Conservation (phyloP, 2,113 vertebrate genomes). For the Sylvia atricapilla region DNA sequence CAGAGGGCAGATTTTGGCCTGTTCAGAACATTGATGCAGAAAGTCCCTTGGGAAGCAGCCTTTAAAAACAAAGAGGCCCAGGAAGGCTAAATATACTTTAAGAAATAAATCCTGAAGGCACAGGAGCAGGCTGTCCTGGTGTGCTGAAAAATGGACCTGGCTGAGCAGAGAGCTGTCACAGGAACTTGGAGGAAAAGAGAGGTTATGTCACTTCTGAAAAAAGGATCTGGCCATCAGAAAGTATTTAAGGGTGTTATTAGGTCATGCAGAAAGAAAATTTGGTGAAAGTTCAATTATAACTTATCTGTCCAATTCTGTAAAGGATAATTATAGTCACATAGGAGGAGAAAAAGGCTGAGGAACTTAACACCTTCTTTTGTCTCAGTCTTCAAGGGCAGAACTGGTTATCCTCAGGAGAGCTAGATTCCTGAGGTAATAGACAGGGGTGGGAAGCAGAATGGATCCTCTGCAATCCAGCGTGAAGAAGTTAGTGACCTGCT, state of each 20-base stretch:
- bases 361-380: not conserved
- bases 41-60: not conserved
- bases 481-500: not conserved
- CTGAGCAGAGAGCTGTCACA: not conserved
- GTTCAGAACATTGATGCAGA: not conserved
- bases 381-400: not conserved
- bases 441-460: not conserved
- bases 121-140: fast-evolving
- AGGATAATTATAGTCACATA: not conserved
- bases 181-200: not conserved
- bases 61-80: not conserved
- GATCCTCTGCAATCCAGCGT: not conserved
- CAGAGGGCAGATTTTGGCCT: not conserved
- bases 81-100: not conserved
- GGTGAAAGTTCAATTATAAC: not conserved
- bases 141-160: not conserved
- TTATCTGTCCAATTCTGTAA: not conserved
- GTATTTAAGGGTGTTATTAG: not conserved
- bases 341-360: not conserved
- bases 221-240: not conserved
- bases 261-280: not conserved
- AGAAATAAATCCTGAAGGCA: not conserved
- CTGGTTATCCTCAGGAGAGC: not conserved
- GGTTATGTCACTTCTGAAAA: not conserved
- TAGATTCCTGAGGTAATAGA: not conserved